phyloP scores from a whole-genome alignment of 2,888 invertebrate genomes.

The Glyphotaelius pellucidus region DNA sequence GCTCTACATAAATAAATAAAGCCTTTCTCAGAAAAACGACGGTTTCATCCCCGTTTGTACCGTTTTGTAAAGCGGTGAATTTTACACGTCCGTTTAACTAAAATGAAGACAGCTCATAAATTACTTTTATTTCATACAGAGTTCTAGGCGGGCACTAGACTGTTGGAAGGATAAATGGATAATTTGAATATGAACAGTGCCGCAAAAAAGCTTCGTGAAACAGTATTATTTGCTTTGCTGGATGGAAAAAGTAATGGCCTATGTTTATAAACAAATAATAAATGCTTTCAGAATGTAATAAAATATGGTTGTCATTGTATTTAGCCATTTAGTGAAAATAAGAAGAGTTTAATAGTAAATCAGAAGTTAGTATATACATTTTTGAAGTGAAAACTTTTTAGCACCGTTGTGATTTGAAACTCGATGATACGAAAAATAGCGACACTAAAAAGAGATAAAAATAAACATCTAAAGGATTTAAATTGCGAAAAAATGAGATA shows the following conservation, averaged over 20 bases:
- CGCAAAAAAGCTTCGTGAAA: not conserved
- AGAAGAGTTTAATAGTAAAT: not conserved
- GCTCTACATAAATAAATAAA: not conserved
- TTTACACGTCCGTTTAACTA: constrained; percentile 23
- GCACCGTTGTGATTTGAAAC: too few species aligned
- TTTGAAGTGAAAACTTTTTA: too few species aligned
- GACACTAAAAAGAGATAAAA: too few species aligned
- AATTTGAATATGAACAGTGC: constrained; percentile 2
- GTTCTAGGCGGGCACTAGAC: not conserved
- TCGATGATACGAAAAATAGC: too few species aligned
- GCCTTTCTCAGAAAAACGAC: not conserved
- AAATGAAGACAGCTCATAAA: constrained; percentile 34
- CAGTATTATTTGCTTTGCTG: not conserved
- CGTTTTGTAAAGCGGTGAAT: not conserved
- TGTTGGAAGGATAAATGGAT: constrained; percentile 4
- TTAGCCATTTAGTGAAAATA: not conserved
- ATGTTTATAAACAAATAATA: not conserved
- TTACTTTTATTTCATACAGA: not conserved
- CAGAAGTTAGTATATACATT: too few species aligned
- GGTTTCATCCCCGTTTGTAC: not conserved
- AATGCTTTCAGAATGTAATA: not conserved
- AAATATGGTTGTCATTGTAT: not conserved
- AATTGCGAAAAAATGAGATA: too few species aligned
- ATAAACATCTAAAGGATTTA: too few species aligned
- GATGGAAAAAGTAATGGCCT: not conserved